Evolutionary conservation across 2,797 vertebrate genomes (phyloP), one percentile per base, ranked within the genome.

Genomic region (Graptemys geographica): DNA sequence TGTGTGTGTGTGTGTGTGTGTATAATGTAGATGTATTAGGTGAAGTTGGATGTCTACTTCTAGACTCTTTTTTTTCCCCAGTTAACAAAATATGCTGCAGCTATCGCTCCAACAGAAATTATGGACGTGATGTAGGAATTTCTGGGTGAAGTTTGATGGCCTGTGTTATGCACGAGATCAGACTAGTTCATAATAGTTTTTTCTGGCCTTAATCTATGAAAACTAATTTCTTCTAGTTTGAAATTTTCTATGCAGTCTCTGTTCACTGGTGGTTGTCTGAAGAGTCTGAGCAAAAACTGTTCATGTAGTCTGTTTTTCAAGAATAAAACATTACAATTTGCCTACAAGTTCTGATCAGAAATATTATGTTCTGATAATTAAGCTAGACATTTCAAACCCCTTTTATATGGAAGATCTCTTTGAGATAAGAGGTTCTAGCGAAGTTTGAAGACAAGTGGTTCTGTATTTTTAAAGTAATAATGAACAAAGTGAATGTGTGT

Each of bases 31-130:
- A 8, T 44, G 62, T 37, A 53, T 59, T 27, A 44, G 51, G 4
- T 57, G 27, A 78, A 53, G 21, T 11, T 69, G n/a, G 37, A 21
- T 69, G 37, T 51, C 56, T 3, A 0, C 23, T 15, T 88, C 0
- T 65, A 2, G 37, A 44, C n/a, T 82, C 37, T 12, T 25, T 53
- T 53, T 62, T 44, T 15, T 3, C 28, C 11, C 53, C 56, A 9
- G 28, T 59, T 51, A 19, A 47, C 41, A 47, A 44, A 78, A 86
- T 49, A 15, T 49, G n/a, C n/a, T 23, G 1, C 69, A 51, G 76
- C 41, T 53, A 74, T 57, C 37, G n/a, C 31, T 28, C 5, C 27
- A 47, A 72, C 7, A 47, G 52, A 56, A 79, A 88, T 84, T 44
- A 6, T 79, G 65, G 27, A 37, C 56, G 51, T 1, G 1, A 11